Conservation (phyloP, 2,888 invertebrate genomes). For the Cheilosia scutellata region DNA sequence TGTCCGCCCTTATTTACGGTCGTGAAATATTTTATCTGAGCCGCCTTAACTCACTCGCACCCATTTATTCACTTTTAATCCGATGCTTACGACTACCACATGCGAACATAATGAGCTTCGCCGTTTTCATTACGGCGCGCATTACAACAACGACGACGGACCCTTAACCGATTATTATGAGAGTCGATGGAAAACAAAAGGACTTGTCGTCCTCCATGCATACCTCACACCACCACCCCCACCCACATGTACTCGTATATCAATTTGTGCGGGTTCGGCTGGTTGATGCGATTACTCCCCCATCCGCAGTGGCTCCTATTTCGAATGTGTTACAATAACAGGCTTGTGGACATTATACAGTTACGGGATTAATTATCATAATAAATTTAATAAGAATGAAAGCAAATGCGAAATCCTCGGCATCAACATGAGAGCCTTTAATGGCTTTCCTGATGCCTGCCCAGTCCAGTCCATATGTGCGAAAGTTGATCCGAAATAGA, state of each 20-base stretch:
- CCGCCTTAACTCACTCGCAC: conserved; percentile 60
- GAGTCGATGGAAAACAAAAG: conserved; percentile 40
- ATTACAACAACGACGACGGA: conserved; percentile 38
- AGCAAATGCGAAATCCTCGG: conserved; percentile 53
- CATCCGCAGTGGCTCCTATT: conserved; percentile 53
- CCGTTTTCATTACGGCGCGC: conserved; percentile 57
- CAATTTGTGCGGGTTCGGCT: conserved; percentile 21
- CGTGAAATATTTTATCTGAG: conserved; percentile 62
- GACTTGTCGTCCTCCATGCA: conserved; percentile 52
- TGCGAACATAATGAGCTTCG: conserved; percentile 70
- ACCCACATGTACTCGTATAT: conserved; percentile 12
- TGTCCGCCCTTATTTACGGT: conserved; percentile 61
- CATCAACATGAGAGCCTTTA: conserved; percentile 44
- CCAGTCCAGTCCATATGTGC: not conserved
- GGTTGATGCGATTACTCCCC: conserved; percentile 15
- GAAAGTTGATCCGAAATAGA: conserved; percentile 12
- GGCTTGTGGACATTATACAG: conserved; percentile 56
- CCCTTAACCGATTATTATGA: conserved; percentile 50
- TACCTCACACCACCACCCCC: too few species aligned
- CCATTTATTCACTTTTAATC: conserved; percentile 74
- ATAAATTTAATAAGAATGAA: conserved; percentile 70
- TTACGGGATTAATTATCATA: conserved; percentile 72
- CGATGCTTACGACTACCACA: conserved; percentile 69
- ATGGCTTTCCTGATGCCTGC: conserved; percentile 8
- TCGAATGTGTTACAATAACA: conserved; percentile 52